Conservation (phyloP, 2,797 vertebrate genomes). For the Toxotes lorentzi region DNA sequence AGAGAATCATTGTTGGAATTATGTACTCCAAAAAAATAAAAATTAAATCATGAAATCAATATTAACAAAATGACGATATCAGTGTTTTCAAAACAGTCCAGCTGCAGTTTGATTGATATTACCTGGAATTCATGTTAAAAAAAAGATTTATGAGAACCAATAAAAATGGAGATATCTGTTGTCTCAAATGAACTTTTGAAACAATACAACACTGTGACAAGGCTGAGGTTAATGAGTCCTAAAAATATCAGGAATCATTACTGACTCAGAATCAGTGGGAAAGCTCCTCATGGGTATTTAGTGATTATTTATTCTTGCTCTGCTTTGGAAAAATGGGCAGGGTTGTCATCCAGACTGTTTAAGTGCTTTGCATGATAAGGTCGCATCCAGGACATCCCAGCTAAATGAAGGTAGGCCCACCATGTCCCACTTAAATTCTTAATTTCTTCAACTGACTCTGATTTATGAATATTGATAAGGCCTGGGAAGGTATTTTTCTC, state of each 20-base stretch:
- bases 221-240: conserved; percentile 9
- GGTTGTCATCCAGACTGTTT: conserved; percentile 12
- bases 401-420: conserved; percentile 32
- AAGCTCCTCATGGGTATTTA: conserved; percentile 16
- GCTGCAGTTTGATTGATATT: no score
- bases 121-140: no score
- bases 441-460: conserved; percentile 28
- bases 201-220: no score
- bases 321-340: not conserved
- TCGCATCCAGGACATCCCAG: conserved; percentile 42
- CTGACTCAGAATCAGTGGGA: conserved; percentile 33
- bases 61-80: no score
- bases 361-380: conserved; percentile 36
- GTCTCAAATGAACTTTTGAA: not conserved
- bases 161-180: no score
- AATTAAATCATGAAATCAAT: no score
- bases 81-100: no score
- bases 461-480: conserved; percentile 60
- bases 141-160: no score
- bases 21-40: no score
- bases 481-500: conserved; percentile 25
- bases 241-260: conserved; percentile 31
- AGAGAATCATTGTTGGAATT: no score
- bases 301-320: conserved; percentile 10
- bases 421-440: conserved; percentile 41